Evolutionary conservation across 2,797 vertebrate species (phyloP), one percentile per base, ranked within the genome.

Genomic region (Darevskia mixta): DNA sequence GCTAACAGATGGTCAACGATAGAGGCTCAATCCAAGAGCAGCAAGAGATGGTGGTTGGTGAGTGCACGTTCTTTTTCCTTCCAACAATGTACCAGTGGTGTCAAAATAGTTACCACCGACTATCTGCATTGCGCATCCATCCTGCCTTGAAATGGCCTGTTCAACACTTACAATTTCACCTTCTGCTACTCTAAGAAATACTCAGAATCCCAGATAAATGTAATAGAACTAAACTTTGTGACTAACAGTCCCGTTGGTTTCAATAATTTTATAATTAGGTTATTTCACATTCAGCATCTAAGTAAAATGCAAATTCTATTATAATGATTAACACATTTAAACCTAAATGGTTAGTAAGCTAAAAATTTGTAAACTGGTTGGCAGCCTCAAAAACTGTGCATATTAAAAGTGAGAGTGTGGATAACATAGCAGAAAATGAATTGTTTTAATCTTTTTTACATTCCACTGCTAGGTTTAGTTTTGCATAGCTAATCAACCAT

Each of bases 361-460:
- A 64, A 64, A 64, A 64, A 64, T 23, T 0, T 64, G 23, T 64
- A 23, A 64, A 64, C 6, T 64, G 32, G 13, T 73, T 73, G 32
- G 15, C 7, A 38, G 18, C 72, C 35, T 58, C 71, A 73, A 41
- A 58, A 3, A 32, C 3, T 3, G 55, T 13, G 9, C 67, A 27
- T 76, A 75, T 75, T 84, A 35, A 67, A 87, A 77, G 35, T 9
- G 20, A 78, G 89, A 82, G 23, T 45, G 13, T 3, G 82, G 89
- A 55, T 88, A 90, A 94, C 95, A 80, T 82, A 92, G 72, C 41
- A 91, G 32, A 38, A 93, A 85, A 95, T 79, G 77, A 71, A 82
- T 95, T 92, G 58, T 85, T 71, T 66, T 94, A 27, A 3, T 41
- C 79, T 93, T 93, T 90, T 79, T 89, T 88, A 67, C 81, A 91